Conservation (phyloP, 2,888 invertebrate species). For the Phyllotreta cruciferae region DNA sequence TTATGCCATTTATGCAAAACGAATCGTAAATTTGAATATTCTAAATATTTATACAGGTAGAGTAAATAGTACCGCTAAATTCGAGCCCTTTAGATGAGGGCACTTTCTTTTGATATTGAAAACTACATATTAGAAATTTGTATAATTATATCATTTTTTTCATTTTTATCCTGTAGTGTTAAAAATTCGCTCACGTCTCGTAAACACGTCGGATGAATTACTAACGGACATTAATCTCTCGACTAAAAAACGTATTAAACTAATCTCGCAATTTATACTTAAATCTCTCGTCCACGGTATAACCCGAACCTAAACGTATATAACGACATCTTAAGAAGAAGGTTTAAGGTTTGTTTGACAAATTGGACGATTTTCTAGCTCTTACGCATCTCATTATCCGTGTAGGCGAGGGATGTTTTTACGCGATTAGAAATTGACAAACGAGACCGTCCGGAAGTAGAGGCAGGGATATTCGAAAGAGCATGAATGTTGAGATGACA, state of each 20-base stretch:
- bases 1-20: too few species aligned
- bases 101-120: too few species aligned
- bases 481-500: slow-evolving; percentile 21
- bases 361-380: slow-evolving; percentile 49
- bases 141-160: not conserved
- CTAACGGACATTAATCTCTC: slow-evolving; percentile 23
- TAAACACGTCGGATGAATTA: slow-evolving; percentile 12
- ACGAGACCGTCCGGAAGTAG: slow-evolving; percentile 27
- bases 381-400: slow-evolving; percentile 40
- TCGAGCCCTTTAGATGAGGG: too few species aligned
- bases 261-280: slow-evolving; percentile 48
- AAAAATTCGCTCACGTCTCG: slow-evolving; percentile 1
- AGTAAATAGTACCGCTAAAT: too few species aligned
- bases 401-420: slow-evolving; percentile 26
- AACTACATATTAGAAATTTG: not conserved
- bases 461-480: slow-evolving; percentile 28
- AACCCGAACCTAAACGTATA: slow-evolving; percentile 41
- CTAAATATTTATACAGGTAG: too few species aligned
- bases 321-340: slow-evolving; percentile 51
- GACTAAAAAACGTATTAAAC: slow-evolving; percentile 44
- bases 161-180: too few species aligned
- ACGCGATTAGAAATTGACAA: slow-evolving; percentile 36
- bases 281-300: slow-evolving; percentile 34
- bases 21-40: too few species aligned
- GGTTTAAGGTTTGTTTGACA: slow-evolving; percentile 50